Evolutionary conservation across 2,888 invertebrate genomes (phyloP), one percentile per base, ranked within the genome.

Genomic region (Buathra laborator): DNA sequence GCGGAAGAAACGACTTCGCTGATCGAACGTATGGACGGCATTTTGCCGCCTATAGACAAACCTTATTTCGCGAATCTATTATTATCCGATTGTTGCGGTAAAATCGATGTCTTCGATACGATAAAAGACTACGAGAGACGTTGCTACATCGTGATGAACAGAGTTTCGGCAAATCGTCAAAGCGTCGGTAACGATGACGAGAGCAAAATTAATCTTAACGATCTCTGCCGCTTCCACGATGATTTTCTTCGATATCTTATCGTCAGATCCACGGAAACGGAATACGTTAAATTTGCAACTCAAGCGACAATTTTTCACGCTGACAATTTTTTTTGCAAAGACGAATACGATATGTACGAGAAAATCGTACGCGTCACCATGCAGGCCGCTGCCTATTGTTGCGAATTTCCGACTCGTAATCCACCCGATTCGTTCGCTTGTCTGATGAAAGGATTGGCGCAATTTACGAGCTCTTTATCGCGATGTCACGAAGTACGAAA

Each of bases 181-280:
- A 24, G 16, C 1, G 43, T 3, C 2, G 10, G 10, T 9, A 74
- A 48, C 14, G 68, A 81, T 14, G 43, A 53, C 2, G 29, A 37
- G 37, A 44, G 43, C 6, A 10, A n/a, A 4, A 32, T 62, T 29
- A 62, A 14, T 0, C 5, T 72, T 0, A 24, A 71, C 16, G 46
- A 78, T 6, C n/a, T 77, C 0, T 10, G 44, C n/a, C 37, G 44
- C 5, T 80, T 85, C n/a, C 29, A 77, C 2, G 87, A 90, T 4
- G 90, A 91, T 62, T 91, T 90, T 53, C 53, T 93, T 32, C 89
- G 89, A 0, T 90, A 93, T 70, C 75, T 92, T 3, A 87, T 93
- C 16, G 66, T 91, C 3, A 89, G 86, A 32, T 89, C 89, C 3
- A 90, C 89, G 0, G 89, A 88, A 3, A 64, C 64, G 1, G 93